These are phyloP conservation scores for Peromyscus aztecus DNA, from an alignment of 2,797 vertebrate genomes.

Conservation along the genomic window DNA sequence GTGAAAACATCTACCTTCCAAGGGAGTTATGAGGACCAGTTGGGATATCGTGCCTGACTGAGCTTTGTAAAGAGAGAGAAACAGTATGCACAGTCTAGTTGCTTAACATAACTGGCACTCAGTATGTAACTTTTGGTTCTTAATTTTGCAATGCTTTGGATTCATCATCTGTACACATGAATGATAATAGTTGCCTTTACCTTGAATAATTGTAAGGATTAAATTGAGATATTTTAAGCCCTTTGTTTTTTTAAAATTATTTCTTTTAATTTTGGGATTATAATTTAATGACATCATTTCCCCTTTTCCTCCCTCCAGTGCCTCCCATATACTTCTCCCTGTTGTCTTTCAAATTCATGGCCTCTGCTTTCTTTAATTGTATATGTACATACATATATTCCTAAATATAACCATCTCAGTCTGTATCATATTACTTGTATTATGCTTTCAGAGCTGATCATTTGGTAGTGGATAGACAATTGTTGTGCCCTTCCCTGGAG, in stretches of 20 bases:
- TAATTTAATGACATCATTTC: not conserved
- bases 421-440: not conserved
- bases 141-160: not conserved
- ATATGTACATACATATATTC: not conserved
- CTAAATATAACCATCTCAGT: not conserved
- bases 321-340: not conserved
- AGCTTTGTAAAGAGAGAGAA: not conserved
- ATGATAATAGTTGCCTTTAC: not conserved
- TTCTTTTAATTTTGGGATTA: not conserved
- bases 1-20: not conserved
- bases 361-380: not conserved
- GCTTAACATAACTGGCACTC: not conserved
- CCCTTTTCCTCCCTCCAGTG: not conserved
- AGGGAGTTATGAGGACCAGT: not conserved
- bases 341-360: not conserved
- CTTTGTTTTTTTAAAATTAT: not conserved
- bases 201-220: not conserved
- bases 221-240: slow-evolving; percentile 1
- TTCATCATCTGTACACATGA: not conserved
- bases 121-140: not conserved
- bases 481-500: too few species aligned
- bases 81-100: not conserved
- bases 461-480: not conserved
- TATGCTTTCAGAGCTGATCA: not conserved
- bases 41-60: not conserved